Percentiles rank a stretch among this genome's conserved stretches.
phyloP scores from a whole-genome alignment of 2,888 invertebrate species.

The Apodemia zela region DNA sequence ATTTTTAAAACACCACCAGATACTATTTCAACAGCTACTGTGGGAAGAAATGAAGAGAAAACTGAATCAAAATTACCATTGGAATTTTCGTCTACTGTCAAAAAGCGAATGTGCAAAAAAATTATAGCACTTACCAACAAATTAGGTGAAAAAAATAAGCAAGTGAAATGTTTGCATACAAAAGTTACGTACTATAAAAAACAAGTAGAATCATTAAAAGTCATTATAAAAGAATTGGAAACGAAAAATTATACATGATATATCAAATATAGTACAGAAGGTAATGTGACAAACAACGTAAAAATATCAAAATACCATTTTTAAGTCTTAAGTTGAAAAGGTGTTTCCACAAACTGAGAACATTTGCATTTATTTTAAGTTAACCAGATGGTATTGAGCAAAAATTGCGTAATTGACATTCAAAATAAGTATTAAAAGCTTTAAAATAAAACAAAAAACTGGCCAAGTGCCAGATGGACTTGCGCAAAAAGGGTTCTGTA shows the following conservation, averaged over 20 bases:
- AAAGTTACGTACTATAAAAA: background rate
- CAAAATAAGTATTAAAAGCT: too few relatives aligned
- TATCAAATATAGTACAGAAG: background rate
- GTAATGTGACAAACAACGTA: too few relatives aligned
- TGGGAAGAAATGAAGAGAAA: background rate
- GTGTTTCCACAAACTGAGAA: too few relatives aligned
- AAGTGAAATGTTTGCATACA: background rate
- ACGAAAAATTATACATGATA: background rate
- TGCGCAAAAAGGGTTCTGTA: too few relatives aligned
- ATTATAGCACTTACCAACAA: background rate
- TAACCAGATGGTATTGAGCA: too few relatives aligned
- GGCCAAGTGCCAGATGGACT: too few relatives aligned
- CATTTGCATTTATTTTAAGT: too few relatives aligned
- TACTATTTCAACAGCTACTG: background rate
- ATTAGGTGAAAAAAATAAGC: constrained; percentile 1
- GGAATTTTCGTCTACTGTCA: background rate
- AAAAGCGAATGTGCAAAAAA: background rate
- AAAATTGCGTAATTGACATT: too few relatives aligned
- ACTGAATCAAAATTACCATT: background rate
- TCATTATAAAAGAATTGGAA: background rate
- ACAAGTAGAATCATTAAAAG: background rate
- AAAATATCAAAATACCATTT: too few relatives aligned
- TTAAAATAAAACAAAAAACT: too few relatives aligned
- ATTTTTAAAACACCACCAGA: background rate
- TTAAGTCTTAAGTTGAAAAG: too few relatives aligned